Base-by-base conservation (phyloP, 2,888 invertebrate species). In the Xestia ashworthii region DNA sequence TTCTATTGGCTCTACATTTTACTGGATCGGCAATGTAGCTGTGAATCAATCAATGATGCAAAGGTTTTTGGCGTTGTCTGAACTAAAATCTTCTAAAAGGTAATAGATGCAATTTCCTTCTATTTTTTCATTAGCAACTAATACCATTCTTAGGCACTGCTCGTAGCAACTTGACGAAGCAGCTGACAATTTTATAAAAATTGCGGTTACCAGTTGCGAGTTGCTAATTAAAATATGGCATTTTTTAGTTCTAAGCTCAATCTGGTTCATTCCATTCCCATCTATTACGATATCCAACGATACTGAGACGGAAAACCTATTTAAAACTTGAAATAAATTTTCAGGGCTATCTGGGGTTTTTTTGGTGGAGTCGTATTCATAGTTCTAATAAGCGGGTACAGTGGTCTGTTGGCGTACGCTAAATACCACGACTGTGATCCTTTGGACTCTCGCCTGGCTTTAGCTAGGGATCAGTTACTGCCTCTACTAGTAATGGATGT, bases 401-500 rank as follows among this genome's bases (percentile, higher is more conserved):
- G 98, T 81, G 98, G 98, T 0, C 94, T 98, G 25, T 96, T 98
- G 1, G 98, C 98, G 69, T 98, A 97, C 89, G 98, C 98, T 0
- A 97, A 97, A 78, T 98, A 98, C 90, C 95, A 97, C 83, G 97
- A 98, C 76, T 98, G 98, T 89, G 98, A 98, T 93, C 98, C 98
- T 0, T 94, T 98, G 48, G 96, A 97, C 32, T 97, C 98, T 78
- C 89, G 98, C 95, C 92, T 98, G 77, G 98, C 98, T 0, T 94
- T 97, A 84, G 98, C 98, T 64, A 98, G 98, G 89, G 98, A 98
- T 90, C 98, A 99, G 95, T 94, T 99, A 25, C 93, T 99, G 73
- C 99, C 99, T 0, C 93, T 99, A 32, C 95, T 98, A 74, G 99
- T 99, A 22, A 98, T 99, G 98, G 98, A 99, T 87, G 97, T 98